These are phyloP conservation scores for Ailuropoda melanoleuca DNA, from an alignment of 2,113 vertebrate species.

Conservation along the genomic window DNA sequence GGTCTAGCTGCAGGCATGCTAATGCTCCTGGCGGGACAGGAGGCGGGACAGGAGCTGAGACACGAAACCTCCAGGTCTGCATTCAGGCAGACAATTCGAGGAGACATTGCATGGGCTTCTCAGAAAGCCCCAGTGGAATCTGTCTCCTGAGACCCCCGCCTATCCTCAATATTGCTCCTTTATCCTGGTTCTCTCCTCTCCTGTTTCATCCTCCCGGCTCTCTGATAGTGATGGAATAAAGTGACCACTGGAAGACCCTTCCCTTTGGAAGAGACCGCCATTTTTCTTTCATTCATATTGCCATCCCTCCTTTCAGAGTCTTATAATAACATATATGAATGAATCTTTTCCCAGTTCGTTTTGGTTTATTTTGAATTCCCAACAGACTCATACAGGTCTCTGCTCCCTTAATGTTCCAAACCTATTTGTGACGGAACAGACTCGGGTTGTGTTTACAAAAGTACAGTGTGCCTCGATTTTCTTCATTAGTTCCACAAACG, in stretches of 20 bases:
- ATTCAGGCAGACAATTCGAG: neutral
- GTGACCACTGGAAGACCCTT: neutral
- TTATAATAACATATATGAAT: neutral
- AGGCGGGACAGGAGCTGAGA: too few relatives aligned
- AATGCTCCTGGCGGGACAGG: too few relatives aligned
- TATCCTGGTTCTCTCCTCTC: neutral
- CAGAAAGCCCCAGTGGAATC: neutral
- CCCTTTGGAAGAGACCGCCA: rapidly evolving
- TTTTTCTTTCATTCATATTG: neutral
- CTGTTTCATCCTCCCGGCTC: neutral
- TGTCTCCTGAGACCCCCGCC: neutral
- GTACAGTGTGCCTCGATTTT: neutral
- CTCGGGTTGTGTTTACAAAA: neutral
- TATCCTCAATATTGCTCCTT: neutral
- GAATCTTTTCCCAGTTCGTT: neutral
- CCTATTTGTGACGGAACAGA: neutral
- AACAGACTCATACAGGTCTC: neutral
- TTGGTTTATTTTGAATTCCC: neutral
- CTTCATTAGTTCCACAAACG: neutral
- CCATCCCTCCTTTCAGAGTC: neutral
- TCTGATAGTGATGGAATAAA: neutral
- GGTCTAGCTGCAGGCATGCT: neutral
- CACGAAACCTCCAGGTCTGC: too few relatives aligned
- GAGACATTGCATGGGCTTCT: neutral
- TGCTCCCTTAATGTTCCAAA: neutral